Base-by-base conservation (phyloP, 2,797 vertebrate species). In the Sciurus carolinensis region DNA sequence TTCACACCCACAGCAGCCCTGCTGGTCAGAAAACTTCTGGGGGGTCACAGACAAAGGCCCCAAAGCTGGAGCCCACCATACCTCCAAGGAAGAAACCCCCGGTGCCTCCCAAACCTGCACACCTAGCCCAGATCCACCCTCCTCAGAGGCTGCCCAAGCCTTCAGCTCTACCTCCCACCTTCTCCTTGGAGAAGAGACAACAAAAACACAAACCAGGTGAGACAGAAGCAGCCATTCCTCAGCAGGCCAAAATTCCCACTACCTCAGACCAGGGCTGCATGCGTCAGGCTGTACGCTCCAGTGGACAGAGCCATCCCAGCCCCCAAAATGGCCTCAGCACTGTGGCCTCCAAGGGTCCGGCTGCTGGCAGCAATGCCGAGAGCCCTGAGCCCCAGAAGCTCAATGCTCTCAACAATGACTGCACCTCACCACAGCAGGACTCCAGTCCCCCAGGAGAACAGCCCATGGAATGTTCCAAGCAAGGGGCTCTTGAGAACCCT, bases 401-500 rank as follows among this genome's bases (percentile, higher is more conserved):
- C 50, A 82, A 39, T 0, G 18, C 24, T 87, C 44, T 95, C 59
- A 52, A 18, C 26, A 13, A 42, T 18, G 72, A 94, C 50, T 80
- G 64, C 24, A 17, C 33, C 50, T 47, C 72, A 72, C 54, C 28
- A 0, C 73, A 57, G 77, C 20, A 7, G 44, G 39, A 24, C 12
- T 13, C 42, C 8, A 33, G 57, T 7, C n/a, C 36, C 26, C 36
- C 79, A 36, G 24, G 98, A 95, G 96, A 97, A 77, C 98, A 98
- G 87, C 52, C 4, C 7, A 96, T 42, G 47, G 95, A 66, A 0
- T 98, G 99, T 98, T 99, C 99, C 0, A 99, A 99, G 72, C 98
- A 98, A 20, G 98, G 98, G 4, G 98, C 99, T 76, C 99, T 99
- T 98, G 99, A 99, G 90, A 99, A 99, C 94, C 98, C 99, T 84